These are phyloP conservation scores for Drosophila sucinea DNA, from an alignment of 1,140 invertebrate genomes.

Conservation along the genomic window DNA sequence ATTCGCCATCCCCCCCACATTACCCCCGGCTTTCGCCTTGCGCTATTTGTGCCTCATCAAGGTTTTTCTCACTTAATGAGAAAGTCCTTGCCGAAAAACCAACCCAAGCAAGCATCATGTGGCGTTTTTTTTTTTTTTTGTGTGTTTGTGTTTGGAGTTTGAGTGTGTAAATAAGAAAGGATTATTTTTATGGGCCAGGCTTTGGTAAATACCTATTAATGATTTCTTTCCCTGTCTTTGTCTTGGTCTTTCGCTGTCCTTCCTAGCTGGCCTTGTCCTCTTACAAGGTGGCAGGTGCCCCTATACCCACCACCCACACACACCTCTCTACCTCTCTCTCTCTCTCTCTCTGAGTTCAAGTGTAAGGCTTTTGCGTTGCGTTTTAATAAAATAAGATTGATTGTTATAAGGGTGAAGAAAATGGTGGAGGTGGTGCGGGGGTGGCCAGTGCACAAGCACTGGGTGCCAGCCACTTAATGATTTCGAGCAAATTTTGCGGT, in stretches of 20 bases:
- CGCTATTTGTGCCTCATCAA: slow-evolving; percentile 42
- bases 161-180: slow-evolving; percentile 75
- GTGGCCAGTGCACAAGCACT: not conserved
- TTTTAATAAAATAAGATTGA: slow-evolving; percentile 70
- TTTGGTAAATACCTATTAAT: slow-evolving; percentile 52
- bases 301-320: not conserved
- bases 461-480: slow-evolving; percentile 59
- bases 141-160: slow-evolving; percentile 33
- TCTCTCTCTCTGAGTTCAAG: slow-evolving; percentile 23
- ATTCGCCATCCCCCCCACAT: slow-evolving; percentile 30
- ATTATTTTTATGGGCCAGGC: slow-evolving; percentile 62
- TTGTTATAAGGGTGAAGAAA: slow-evolving; percentile 49
- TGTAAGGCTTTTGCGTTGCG: slow-evolving; percentile 22
- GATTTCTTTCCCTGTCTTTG: slow-evolving; percentile 37
- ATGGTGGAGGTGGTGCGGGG: not conserved
- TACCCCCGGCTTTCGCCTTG: not conserved
- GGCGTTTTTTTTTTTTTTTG: too few species aligned
- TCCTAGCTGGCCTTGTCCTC: slow-evolving; percentile 22
- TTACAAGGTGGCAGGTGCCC: not conserved
- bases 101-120: slow-evolving; percentile 43
- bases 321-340: too few species aligned
- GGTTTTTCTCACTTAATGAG: slow-evolving; percentile 71
- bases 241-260: slow-evolving; percentile 18
- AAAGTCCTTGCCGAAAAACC: slow-evolving; percentile 1
- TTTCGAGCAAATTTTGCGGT: slow-evolving; percentile 39